These are phyloP conservation scores for Dastarcus helophoroides DNA, from an alignment of 2,888 invertebrate genomes.

Conservation along the genomic window DNA sequence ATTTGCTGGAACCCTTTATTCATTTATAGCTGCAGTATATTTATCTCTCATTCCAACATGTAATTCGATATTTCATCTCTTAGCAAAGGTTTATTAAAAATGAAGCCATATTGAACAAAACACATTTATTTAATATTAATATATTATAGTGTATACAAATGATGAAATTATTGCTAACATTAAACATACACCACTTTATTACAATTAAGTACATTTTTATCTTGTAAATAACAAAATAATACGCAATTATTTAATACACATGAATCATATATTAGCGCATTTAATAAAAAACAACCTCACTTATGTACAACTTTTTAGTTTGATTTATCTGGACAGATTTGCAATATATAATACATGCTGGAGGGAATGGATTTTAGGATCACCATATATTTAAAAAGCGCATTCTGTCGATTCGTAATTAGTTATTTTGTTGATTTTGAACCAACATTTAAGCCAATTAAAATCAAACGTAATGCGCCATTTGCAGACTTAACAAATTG, in stretches of 20 bases:
- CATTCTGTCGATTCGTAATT: too few relatives aligned
- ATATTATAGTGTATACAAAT: constrained; percentile 37
- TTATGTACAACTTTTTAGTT: constrained; percentile 40
- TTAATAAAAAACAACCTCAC: constrained; percentile 34
- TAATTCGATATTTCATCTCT: too few relatives aligned
- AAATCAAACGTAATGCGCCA: constrained; percentile 14
- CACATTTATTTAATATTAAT: constrained; percentile 35
- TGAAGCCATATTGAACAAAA: constrained; percentile 36
- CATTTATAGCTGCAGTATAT: too few relatives aligned
- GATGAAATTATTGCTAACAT: constrained; percentile 39
- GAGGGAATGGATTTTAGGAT: constrained; percentile 36
- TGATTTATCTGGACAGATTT: constrained; percentile 38
- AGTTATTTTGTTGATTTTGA: too few relatives aligned
- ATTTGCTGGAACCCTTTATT: too few relatives aligned
- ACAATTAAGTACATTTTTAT: constrained; percentile 36
- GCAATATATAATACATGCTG: constrained; percentile 35
- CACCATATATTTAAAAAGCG: constrained; percentile 9
- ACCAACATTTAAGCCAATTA: too few relatives aligned
- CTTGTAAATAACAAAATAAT: constrained; percentile 36
- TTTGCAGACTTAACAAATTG: constrained; percentile 22
- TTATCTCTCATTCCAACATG: too few relatives aligned
- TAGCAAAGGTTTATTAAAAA: too few relatives aligned
- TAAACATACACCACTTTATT: constrained; percentile 38
- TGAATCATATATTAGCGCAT: constrained; percentile 31
- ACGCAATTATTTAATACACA: constrained; percentile 31